phyloP scores from a whole-genome alignment of 2,797 vertebrate genomes.

The Triplophysa yarkandensis region DNA sequence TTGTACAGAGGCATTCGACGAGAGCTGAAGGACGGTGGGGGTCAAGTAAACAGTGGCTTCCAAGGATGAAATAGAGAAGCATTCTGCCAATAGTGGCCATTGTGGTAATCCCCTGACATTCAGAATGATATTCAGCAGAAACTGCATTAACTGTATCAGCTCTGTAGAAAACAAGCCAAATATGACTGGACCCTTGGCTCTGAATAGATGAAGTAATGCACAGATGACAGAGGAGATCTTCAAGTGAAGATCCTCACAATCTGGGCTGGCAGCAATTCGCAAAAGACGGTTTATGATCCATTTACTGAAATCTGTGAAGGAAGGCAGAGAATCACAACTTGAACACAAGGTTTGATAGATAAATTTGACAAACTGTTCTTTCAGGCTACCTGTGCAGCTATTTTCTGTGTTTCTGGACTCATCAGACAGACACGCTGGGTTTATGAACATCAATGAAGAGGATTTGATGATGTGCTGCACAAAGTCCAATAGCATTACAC shows the following conservation, averaged over 20 bases:
- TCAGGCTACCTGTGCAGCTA: slow-evolving; percentile 80
- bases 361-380: background rate
- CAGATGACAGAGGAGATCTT: slow-evolving; percentile 84
- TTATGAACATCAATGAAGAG: slow-evolving; percentile 93
- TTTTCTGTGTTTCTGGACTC: slow-evolving; percentile 75
- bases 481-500: slow-evolving; percentile 96
- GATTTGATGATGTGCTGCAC: slow-evolving; percentile 97
- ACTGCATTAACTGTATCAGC: slow-evolving; percentile 80
- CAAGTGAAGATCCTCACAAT: slow-evolving; percentile 74
- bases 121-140: slow-evolving; percentile 76
- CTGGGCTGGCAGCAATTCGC: slow-evolving; percentile 83
- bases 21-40: slow-evolving; percentile 77
- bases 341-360: background rate
- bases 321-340: slow-evolving; percentile 11
- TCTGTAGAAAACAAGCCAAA: slow-evolving; percentile 83
- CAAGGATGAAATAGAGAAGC: slow-evolving; percentile 72
- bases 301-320: slow-evolving; percentile 86
- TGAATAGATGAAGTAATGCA: slow-evolving; percentile 88
- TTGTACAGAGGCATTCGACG: slow-evolving; percentile 79
- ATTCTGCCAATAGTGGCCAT: slow-evolving; percentile 82
- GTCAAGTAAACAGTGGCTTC: slow-evolving; percentile 77
- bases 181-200: slow-evolving; percentile 80
- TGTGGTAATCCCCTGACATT: slow-evolving; percentile 50
- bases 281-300: slow-evolving; percentile 92
- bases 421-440: slow-evolving; percentile 78